Evolutionary conservation across 2,113 vertebrate genomes (phyloP).

Genomic region (Podilymbus podiceps): DNA sequence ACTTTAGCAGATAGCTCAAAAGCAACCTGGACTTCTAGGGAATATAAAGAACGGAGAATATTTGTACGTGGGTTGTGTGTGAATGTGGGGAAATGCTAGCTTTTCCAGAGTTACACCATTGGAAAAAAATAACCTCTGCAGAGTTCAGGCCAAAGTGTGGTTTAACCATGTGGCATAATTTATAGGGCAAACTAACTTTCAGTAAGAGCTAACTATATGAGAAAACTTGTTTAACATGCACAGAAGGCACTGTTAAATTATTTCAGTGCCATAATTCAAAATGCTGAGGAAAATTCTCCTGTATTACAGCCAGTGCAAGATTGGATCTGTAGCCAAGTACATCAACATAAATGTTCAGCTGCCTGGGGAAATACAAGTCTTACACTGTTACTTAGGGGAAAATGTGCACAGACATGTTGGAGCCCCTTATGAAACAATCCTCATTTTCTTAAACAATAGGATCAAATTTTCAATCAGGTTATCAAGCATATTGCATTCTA

Average conservation of each 20-base stretch:
- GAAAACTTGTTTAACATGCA: slow-evolving; percentile 66
- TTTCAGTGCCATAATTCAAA: slow-evolving; percentile 71
- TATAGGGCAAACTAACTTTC: slow-evolving; percentile 68
- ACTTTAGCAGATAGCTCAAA: not conserved
- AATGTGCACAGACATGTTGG: slow-evolving; percentile 73
- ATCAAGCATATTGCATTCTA: slow-evolving; percentile 56
- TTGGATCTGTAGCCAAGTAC: slow-evolving; percentile 65
- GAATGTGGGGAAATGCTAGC: not conserved
- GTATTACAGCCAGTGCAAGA: slow-evolving; percentile 61
- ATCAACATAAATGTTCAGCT: slow-evolving; percentile 63
- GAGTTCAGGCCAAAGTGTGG: not conserved
- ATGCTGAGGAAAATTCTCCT: slow-evolving; percentile 68
- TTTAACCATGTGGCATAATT: slow-evolving; percentile 55
- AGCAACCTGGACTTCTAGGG: not conserved
- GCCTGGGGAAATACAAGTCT: slow-evolving; percentile 67
- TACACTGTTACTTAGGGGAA: slow-evolving; percentile 70
- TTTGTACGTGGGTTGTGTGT: not conserved
- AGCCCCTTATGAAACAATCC: slow-evolving; percentile 72
- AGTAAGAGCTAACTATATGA: slow-evolving; percentile 51
- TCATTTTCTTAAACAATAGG: slow-evolving; percentile 74
- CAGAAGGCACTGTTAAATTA: slow-evolving; percentile 71
- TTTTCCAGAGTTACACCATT: not conserved
- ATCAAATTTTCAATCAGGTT: slow-evolving; percentile 73
- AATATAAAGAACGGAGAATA: not conserved
- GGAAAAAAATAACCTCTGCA: not conserved